Evolutionary conservation across 2,888 invertebrate species (phyloP), one percentile per base, ranked within the genome.

Genomic region (Lasioglossum vierecki): DNA sequence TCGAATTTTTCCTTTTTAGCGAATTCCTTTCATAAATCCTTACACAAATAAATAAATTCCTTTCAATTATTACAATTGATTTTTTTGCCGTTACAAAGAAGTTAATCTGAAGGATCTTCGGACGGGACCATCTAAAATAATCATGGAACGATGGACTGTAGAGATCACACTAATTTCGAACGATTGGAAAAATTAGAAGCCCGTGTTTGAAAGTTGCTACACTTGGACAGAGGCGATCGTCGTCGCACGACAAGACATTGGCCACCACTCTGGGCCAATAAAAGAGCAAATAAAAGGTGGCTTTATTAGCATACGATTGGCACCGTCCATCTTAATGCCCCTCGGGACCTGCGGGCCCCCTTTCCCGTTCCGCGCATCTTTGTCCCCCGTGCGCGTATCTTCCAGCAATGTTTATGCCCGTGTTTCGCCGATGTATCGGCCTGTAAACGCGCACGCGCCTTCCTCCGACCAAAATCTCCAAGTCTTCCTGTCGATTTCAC

Each of bases 261-360:
- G 86, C 90, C 87, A 89, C 90, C 90, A 82, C 87, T 44, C 46
- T 49, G 49, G 44, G 41, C 81, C 87, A 88, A 89, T 91, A 93
- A 93, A 93, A 91, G 91, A 92, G 90, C 91, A 91, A 90, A 91
- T 90, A 92, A 90, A 87, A 89, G 87, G 89, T 85, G 86, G 87
- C 91, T 93, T 93, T 93, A 94, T 94, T 94, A 94, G 93, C 94
- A 94, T 94, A 94, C 94, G 94, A 94, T 94, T 94, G 94, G 94
- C 94, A 94, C 94, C 94, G 93, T 94, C 93, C 93, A 93, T 94
- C 93, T 94, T 91, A 91, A 93, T 93, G 92, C 91, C 91, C 92
- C 89, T 85, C 49, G 66, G 39, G 68, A 41, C 41, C 79, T 86
- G 85, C 87, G 89, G 88, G 89, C 79, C 90, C 85, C 73, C 63